Evolutionary conservation across 2,888 invertebrate species (phyloP), one percentile per base, ranked within the genome.

Genomic region (Polymixis lichenea): DNA sequence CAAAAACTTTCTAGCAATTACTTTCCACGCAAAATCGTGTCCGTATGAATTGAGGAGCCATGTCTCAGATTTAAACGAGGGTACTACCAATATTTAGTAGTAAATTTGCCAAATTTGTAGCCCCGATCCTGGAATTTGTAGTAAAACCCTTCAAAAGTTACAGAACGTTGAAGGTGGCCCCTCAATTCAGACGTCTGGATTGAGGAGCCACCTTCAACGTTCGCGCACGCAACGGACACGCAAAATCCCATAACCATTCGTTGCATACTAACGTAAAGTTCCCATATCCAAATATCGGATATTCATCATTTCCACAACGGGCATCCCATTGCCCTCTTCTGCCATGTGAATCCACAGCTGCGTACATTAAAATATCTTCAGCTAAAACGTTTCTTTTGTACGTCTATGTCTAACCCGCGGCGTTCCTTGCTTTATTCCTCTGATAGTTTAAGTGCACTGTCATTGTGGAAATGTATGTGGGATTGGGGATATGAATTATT

Each of bases 341-440:
- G 17, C 43, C 73, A 51, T 84, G 88, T 53, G 89, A 88, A 78
- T 60, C 68, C 61, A 65, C 88, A 88, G 77, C 86, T 88, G 88
- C 55, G 43, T 51, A 81, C 85, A 88, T 88, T 87, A 80, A 87
- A 86, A 87, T 83, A 85, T 85, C 80, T 86, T 80, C 66, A 62
- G 77, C 81, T 88, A 86, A 87, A 87, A 85, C 87, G 80, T 86
- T 88, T 88, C 89, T 86, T 88, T 88, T 85, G 87, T 88, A 71
- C 56, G 72, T 58, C 62, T 74, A 72, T 77, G 77, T 84, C 65
- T 85, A 85, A 80, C 87, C 87, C 77, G 87, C 78, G 87, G 87
- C 85, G 83, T 5, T 88, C 60, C 68, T 75, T 84, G 80, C 77
- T 77, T 73, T 77, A 75, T 62, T 77, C 72, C 76, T 60, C 77